Base-by-base conservation (phyloP, 2,797 vertebrate species). In the Platalea minor region DNA sequence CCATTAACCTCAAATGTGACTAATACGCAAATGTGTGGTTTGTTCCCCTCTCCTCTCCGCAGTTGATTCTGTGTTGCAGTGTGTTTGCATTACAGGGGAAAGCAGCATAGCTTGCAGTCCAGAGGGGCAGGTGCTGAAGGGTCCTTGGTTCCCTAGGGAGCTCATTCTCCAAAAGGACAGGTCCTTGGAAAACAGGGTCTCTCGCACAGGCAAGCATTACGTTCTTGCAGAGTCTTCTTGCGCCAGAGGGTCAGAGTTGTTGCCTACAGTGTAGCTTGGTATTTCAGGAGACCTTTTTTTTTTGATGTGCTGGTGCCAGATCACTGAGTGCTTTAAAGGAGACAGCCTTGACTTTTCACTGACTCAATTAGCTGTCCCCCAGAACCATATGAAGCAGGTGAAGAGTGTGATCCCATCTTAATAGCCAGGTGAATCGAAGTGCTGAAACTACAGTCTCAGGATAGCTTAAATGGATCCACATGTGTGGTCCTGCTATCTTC, bases 1-100 rank as follows among this genome's bases (percentile, higher is more conserved):
- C 80, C 56, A 63, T 74, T 94, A 93, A 92, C 88, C 91, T 94
- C 92, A 94, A 59, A 93, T 76, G 77, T 93, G 95, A 96, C 61
- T 95, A 93, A 94, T 60, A 91, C 0, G 0, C 35, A 76, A 63
- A 88, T 39, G 8, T 45, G 79, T 82, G 83, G 77, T 88, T 94
- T 91, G 39, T 50, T 79, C 54, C 51, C 43, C 23, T 35, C 60
- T 73, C 39, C 46, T 64, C 77, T 91, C 19, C 28, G 11, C 8
- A 4, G 45, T 1, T 1, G 46, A 65, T 74, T 59, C 63, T 63
- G 39, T 85, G 76, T 78, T 88, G 35, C 64, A 41, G 19, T 67
- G 60, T 80, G 45, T 75, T 88, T 72, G 31, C 13, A 3, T 20
- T 81, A 45, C 5, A 31, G 53, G 77, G 85, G 45, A 77, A 83